phyloP scores from a whole-genome alignment of 2,888 invertebrate species.

The Andrena bicolor region DNA sequence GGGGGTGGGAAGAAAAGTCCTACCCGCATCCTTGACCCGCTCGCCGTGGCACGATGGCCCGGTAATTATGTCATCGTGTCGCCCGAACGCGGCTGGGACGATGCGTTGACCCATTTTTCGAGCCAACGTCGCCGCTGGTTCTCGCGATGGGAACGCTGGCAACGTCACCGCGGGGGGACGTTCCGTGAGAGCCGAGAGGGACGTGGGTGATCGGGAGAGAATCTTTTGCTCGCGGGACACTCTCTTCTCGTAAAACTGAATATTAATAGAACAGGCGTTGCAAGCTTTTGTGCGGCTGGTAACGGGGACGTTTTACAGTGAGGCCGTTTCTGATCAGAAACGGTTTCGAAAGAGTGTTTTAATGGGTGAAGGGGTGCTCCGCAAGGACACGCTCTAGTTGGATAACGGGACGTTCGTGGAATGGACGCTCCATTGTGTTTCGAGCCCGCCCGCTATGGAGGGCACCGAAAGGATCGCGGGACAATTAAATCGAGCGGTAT shows the following conservation, averaged over 20 bases:
- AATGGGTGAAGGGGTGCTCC: too few species aligned
- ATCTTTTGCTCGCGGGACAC: too few species aligned
- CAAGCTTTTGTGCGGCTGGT: too few species aligned
- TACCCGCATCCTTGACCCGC: slow-evolving; percentile 57
- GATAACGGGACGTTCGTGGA: not conserved
- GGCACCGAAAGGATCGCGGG: slow-evolving; percentile 24
- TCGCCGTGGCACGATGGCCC: slow-evolving; percentile 36
- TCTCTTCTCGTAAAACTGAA: too few species aligned
- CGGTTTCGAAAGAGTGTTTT: too few species aligned
- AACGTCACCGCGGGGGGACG: too few species aligned
- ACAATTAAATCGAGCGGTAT: slow-evolving; percentile 48
- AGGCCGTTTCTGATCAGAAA: too few species aligned
- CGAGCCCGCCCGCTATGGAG: not conserved
- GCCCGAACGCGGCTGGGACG: slow-evolving; percentile 32
- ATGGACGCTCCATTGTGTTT: not conserved
- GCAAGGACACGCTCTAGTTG: not conserved
- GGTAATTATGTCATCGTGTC: slow-evolving; percentile 60
- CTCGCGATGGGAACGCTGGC: not conserved
- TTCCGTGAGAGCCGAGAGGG: too few species aligned
- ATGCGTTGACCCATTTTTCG: slow-evolving; percentile 52
- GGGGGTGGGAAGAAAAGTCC: not conserved
- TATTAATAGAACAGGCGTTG: too few species aligned
- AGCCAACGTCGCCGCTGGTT: slow-evolving; percentile 16
- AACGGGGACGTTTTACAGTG: too few species aligned
- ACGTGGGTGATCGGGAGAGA: too few species aligned